Base-by-base conservation (phyloP, 2,888 invertebrate species). In the Sisyra terminalis region DNA sequence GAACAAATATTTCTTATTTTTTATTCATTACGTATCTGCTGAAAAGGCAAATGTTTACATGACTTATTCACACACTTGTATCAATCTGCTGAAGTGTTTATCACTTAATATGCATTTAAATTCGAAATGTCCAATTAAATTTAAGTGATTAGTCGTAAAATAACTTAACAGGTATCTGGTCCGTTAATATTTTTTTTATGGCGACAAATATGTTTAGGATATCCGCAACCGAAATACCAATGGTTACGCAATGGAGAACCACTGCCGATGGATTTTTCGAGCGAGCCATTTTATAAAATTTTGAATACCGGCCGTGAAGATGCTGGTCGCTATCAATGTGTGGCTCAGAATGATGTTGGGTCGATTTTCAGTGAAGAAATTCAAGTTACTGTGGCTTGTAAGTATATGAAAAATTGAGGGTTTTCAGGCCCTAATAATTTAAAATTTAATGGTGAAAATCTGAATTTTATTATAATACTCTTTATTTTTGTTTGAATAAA, bases 361-460 rank as follows among this genome's bases (percentile, higher is more conserved):
- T 84, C 92, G 48, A 84, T 93, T 60, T 79, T 89, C 63, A 92
- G 92, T 62, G 85, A 89, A 62, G 85, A 85, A 64, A 85, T 85
- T 58, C 76, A 81, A 57, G 80, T 94, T 51, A 73, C 82, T 49
- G 89, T 94, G 52, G 92, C 93, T 46, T 92, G 93, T 93, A 73
- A 82, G 89, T 82, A 56, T 8, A 7, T 10, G 7, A 37, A 18
- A 15, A n/a, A n/a, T n/a, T n/a, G n/a, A n/a, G n/a, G n/a, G n/a
- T n/a, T n/a, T n/a, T n/a, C n/a, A n/a, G n/a, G n/a, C n/a, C n/a
- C n/a, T n/a, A n/a, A n/a, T n/a, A n/a, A n/a, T n/a, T n/a, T n/a
- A n/a, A n/a, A n/a, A n/a, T n/a, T n/a, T n/a, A n/a, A n/a, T n/a
- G n/a, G n/a, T n/a, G n/a, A n/a, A n/a, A n/a, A n/a, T n/a, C n/a